phyloP scores from a whole-genome alignment of 1,140 invertebrate genomes.

The Lepidotrigona ventralis region DNA sequence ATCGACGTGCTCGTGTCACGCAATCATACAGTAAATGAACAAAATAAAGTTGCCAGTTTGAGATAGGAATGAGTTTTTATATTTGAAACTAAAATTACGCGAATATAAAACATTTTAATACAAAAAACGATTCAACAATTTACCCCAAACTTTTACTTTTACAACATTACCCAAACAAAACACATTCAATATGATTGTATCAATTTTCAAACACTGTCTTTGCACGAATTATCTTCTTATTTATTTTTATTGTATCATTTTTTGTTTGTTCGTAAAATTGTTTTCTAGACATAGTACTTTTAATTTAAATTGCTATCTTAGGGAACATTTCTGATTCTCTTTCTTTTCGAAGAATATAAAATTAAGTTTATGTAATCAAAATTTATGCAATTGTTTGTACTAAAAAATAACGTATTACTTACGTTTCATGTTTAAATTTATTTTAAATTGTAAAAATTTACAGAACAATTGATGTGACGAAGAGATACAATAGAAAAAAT shows the following conservation, averaged over 20 bases:
- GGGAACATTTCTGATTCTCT: not conserved
- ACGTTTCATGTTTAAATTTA: not conserved
- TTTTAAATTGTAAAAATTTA: not conserved
- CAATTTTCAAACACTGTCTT: not conserved
- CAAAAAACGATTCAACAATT: slow-evolving; percentile 9
- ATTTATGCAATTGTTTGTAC: not conserved
- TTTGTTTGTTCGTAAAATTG: not conserved
- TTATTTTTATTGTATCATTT: not conserved
- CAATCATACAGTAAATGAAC: slow-evolving; percentile 43
- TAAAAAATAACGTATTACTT: not conserved
- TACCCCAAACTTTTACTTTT: slow-evolving; percentile 2
- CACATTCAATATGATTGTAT: slow-evolving; percentile 14
- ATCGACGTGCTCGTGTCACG: slow-evolving; percentile 44
- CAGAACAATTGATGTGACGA: slow-evolving; percentile 9
- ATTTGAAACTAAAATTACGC: slow-evolving; percentile 22
- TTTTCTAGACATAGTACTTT: not conserved
- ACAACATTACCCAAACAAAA: not conserved
- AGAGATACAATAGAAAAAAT: not conserved
- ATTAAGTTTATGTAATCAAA: not conserved
- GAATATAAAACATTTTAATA: slow-evolving; percentile 31
- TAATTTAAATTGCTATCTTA: not conserved
- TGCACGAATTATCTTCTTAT: not conserved
- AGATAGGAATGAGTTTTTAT: slow-evolving; percentile 61
- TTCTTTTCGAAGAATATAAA: not conserved
- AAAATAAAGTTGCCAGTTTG: slow-evolving; percentile 65